Evolutionary conservation across 2,888 invertebrate genomes (phyloP), one percentile per base, ranked within the genome.

Genomic region (Protodeltote pygarga): DNA sequence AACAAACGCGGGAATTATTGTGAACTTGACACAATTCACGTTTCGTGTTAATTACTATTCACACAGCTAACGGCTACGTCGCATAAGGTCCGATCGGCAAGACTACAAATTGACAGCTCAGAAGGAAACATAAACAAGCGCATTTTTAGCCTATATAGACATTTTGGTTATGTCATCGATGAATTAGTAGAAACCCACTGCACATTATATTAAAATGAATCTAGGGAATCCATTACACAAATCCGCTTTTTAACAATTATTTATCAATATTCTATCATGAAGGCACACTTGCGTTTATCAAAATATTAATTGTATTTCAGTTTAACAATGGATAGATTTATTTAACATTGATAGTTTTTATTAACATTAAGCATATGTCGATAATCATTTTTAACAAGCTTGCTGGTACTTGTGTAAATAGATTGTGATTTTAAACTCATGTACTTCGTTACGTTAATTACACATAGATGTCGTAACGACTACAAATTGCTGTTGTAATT

Each of bases 21-120:
- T 52, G 38, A 46, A 58, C 52, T 64, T 47, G 50, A 41, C 33
- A 55, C 25, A 20, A 38, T 52, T 38, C 11, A 37, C 21, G 40
- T 34, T 42, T 21, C 4, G 9, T 37, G 39, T 44, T 46, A 44
- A 48, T 52, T 38, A 20, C 16, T 4, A 34, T 13, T 27, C 9
- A 11, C 17, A 34, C 17, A 11, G 24, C n/a, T n/a, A n/a, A n/a
- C n/a, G n/a, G n/a, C n/a, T n/a, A n/a, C n/a, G n/a, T n/a, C n/a
- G n/a, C n/a, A n/a, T n/a, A n/a, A n/a, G n/a, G n/a, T n/a, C n/a
- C n/a, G n/a, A n/a, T n/a, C n/a, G n/a, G n/a, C n/a, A n/a, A n/a
- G n/a, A n/a, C n/a, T n/a, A n/a, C n/a, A n/a, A n/a, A n/a, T n/a
- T n/a, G n/a, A n/a, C n/a, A n/a, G n/a, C n/a, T n/a, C n/a, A n/a